Evolutionary conservation across 2,113 vertebrate species (phyloP).

Genomic region (Alligator mississippiensis): DNA sequence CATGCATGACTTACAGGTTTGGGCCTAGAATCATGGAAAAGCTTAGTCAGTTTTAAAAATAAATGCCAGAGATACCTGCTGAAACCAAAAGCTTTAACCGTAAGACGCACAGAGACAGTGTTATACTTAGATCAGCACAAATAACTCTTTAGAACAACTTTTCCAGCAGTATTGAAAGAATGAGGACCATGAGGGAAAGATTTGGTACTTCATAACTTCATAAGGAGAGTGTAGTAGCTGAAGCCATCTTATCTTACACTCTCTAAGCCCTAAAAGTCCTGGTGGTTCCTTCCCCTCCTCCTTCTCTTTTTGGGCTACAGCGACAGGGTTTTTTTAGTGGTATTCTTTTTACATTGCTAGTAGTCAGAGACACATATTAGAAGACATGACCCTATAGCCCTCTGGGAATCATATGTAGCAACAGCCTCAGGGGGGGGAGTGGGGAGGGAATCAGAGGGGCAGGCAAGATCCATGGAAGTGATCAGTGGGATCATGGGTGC

Average conservation of each 20-base stretch:
- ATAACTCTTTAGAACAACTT: not conserved
- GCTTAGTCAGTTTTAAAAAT: conserved; percentile 40
- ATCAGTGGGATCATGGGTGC: too few species aligned
- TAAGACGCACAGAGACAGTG: conserved; percentile 19
- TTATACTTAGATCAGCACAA: not conserved
- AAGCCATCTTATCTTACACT: not conserved
- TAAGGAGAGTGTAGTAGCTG: not conserved
- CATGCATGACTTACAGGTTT: not conserved
- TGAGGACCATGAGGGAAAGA: not conserved
- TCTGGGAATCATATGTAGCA: not conserved
- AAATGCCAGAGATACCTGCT: conserved; percentile 23
- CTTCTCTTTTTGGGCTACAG: too few species aligned
- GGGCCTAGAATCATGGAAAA: not conserved
- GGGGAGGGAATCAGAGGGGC: too few species aligned
- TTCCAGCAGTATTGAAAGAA: not conserved
- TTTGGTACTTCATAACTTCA: not conserved
- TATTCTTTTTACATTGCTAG: not conserved
- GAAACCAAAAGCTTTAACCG: conserved; percentile 26
- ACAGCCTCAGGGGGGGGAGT: not conserved
- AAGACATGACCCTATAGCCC: not conserved
- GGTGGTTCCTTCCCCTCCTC: not conserved
- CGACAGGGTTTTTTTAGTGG: not conserved
- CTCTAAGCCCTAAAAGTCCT: not conserved
- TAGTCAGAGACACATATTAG: not conserved
- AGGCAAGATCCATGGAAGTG: too few species aligned